Conservation (phyloP, 2,888 invertebrate genomes). For the Nephrotoma appendiculata region DNA sequence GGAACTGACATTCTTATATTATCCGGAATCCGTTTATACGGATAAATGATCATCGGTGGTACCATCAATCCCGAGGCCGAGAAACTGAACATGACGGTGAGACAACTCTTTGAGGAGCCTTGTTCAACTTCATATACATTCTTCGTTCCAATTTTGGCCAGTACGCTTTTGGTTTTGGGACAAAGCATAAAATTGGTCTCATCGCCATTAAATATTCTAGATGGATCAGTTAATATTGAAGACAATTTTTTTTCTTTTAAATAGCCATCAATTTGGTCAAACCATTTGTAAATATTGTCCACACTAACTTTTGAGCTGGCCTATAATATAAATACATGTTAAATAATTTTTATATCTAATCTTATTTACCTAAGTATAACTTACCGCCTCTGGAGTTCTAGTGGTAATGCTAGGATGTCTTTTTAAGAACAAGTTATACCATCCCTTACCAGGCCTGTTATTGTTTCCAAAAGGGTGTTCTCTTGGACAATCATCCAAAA, state of each 20-base stretch:
- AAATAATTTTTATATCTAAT: neutral
- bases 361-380: neutral
- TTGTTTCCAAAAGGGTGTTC: neutral
- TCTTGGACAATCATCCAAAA: too few species aligned
- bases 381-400: neutral
- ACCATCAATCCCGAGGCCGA: conserved; percentile 18
- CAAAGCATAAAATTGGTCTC: conserved; percentile 14
- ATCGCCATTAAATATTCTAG: conserved; percentile 7
- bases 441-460: neutral
- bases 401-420: neutral
- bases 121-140: conserved; percentile 16
- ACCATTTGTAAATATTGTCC: neutral
- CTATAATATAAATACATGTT: too few species aligned
- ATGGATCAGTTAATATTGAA: neutral
- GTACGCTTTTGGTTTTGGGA: too few species aligned
- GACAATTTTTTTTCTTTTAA: too few species aligned
- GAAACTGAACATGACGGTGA: conserved; percentile 17
- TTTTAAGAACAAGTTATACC: neutral
- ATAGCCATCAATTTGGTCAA: too few species aligned
- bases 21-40: too few species aligned
- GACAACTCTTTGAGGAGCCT: conserved; percentile 17
- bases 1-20: too few species aligned
- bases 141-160: conserved; percentile 11
- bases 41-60: conserved; percentile 14
- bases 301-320: neutral